Conservation (phyloP, 2,797 vertebrate genomes). For the Rhynchonycteris naso region DNA sequence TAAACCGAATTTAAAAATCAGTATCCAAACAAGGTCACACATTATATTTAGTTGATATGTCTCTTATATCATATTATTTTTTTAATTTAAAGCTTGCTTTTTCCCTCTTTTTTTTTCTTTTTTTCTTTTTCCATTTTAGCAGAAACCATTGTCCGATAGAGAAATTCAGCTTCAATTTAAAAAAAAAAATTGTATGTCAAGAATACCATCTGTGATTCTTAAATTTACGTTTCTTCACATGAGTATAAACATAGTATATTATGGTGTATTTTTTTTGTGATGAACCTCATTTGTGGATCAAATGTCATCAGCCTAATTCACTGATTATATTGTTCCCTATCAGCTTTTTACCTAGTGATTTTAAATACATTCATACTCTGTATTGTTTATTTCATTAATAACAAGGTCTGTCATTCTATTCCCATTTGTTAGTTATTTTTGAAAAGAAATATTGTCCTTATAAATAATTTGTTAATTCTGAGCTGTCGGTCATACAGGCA, state of each 20-base stretch:
- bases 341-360: not conserved
- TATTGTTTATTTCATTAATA: not conserved
- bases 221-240: not conserved
- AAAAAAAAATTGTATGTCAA: not conserved
- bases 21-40: not conserved
- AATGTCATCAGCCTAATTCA: not conserved
- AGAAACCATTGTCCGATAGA: not conserved
- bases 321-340: not conserved
- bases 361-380: not conserved
- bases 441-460: not conserved
- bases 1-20: not conserved
- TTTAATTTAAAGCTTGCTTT: not conserved
- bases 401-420: not conserved
- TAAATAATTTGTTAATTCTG: not conserved
- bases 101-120: not conserved
- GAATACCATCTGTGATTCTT: not conserved
- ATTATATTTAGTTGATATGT: not conserved
- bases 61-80: not conserved
- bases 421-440: not conserved
- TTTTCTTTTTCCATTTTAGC: not conserved
- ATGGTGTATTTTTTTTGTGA: not conserved
- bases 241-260: not conserved
- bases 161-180: not conserved
- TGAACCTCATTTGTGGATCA: not conserved
- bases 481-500: not conserved